These are phyloP conservation scores for Rhincodon typus DNA, from an alignment of 2,797 vertebrate genomes.

Conservation along the genomic window DNA sequence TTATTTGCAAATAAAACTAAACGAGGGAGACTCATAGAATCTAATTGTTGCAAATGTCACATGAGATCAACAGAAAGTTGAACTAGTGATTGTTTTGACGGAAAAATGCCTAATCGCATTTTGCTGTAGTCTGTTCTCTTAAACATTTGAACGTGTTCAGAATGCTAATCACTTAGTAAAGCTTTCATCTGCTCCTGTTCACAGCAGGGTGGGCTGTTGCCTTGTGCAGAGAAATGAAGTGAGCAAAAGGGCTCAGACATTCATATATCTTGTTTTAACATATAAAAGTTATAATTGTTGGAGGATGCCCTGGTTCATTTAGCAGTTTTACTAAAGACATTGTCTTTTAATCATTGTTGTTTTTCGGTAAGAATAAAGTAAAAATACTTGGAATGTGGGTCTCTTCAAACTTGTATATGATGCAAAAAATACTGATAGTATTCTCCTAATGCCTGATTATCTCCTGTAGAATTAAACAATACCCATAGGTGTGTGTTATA, in stretches of 20 bases:
- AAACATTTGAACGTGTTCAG: neutral
- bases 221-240: neutral
- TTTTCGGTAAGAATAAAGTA: neutral
- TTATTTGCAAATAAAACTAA: neutral
- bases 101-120: neutral
- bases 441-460: neutral
- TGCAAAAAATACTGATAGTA: neutral
- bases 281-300: neutral
- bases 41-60: neutral
- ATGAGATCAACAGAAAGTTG: neutral
- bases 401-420: neutral
- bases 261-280: neutral
- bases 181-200: neutral
- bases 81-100: neutral
- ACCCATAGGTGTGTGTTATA: neutral
- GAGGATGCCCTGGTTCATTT: neutral
- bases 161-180: constrained; percentile 6
- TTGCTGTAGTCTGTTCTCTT: neutral
- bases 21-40: neutral
- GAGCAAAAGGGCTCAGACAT: neutral
- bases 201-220: neutral
- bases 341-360: neutral
- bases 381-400: too few species aligned
- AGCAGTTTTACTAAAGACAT: neutral
- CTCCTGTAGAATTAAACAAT: neutral